Evolutionary conservation across 2,888 invertebrate species (phyloP).

Genomic region (Argynnis bischoffii): DNA sequence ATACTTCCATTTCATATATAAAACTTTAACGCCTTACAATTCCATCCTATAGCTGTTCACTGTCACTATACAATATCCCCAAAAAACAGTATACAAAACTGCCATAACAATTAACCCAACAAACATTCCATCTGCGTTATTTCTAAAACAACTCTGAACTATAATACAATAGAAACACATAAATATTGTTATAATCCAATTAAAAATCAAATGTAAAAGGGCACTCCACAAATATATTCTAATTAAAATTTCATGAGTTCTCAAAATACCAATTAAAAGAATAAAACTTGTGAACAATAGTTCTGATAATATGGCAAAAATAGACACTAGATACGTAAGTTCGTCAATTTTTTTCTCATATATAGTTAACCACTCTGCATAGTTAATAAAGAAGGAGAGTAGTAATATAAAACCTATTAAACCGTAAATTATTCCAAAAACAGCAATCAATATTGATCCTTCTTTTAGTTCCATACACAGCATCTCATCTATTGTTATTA

Average conservation of each 20-base stretch:
- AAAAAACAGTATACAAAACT: conserved; percentile 43
- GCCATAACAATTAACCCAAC: conserved; percentile 39
- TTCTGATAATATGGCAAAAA: conserved; percentile 40
- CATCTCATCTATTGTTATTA: conserved; percentile 39
- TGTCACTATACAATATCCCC: conserved; percentile 45
- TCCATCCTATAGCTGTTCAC: conserved; percentile 49
- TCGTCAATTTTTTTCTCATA: conserved; percentile 48
- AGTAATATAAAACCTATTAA: conserved; percentile 44
- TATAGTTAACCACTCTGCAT: conserved; percentile 43
- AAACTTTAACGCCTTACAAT: conserved; percentile 5
- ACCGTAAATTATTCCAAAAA: conserved; percentile 48
- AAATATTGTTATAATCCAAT: conserved; percentile 43
- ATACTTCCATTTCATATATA: no score
- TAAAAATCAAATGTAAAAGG: conserved; percentile 43
- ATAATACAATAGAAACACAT: conserved; percentile 45
- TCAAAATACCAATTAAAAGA: conserved; percentile 44
- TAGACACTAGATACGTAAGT: conserved; percentile 41
- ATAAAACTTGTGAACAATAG: conserved; percentile 46
- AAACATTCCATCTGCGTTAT: conserved; percentile 40
- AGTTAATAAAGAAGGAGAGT: conserved; percentile 44
- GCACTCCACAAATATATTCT: conserved; percentile 47
- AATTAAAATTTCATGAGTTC: conserved; percentile 39
- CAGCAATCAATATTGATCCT: conserved; percentile 43
- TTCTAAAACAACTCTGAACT: conserved; percentile 46
- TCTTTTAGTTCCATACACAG: conserved; percentile 47